Evolutionary conservation across 1,140 invertebrate genomes (phyloP).

Genomic region (Melipona quadrifasciata): DNA sequence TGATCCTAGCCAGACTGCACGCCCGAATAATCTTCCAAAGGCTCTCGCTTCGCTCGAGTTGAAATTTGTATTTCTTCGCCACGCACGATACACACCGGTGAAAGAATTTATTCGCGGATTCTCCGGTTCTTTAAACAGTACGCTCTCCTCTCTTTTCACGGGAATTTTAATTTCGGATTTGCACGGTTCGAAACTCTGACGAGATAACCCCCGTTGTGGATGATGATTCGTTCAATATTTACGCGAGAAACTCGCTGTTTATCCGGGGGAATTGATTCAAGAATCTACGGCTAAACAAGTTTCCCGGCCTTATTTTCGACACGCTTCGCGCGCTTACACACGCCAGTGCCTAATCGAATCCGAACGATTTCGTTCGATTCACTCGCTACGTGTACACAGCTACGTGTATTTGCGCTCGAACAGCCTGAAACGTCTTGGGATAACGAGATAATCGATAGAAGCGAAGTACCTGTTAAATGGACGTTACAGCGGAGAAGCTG

Average conservation of each 20-base stretch:
- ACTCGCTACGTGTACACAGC: no score
- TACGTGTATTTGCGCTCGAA: not conserved
- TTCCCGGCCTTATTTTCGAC: not conserved
- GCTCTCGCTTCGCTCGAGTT: not conserved
- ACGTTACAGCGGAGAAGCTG: conserved; percentile 6
- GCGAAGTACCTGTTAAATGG: conserved; percentile 19
- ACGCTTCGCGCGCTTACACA: not conserved
- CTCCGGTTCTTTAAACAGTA: no score
- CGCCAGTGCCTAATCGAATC: not conserved
- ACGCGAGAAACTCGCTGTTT: not conserved
- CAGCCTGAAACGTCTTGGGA: not conserved
- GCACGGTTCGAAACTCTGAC: not conserved
- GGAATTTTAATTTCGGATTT: not conserved
- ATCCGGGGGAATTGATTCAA: not conserved
- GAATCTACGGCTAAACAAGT: not conserved
- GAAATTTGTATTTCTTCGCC: not conserved
- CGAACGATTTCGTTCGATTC: not conserved
- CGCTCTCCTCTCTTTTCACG: not conserved
- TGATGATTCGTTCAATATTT: not conserved
- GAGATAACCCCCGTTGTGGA: not conserved
- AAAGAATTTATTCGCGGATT: not conserved
- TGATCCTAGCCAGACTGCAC: not conserved
- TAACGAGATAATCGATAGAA: conserved; percentile 30
- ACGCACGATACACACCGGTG: no score
- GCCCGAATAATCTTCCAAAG: not conserved